Conservation (phyloP, 2,888 invertebrate species). For the Lasioglossum pauxillum region DNA sequence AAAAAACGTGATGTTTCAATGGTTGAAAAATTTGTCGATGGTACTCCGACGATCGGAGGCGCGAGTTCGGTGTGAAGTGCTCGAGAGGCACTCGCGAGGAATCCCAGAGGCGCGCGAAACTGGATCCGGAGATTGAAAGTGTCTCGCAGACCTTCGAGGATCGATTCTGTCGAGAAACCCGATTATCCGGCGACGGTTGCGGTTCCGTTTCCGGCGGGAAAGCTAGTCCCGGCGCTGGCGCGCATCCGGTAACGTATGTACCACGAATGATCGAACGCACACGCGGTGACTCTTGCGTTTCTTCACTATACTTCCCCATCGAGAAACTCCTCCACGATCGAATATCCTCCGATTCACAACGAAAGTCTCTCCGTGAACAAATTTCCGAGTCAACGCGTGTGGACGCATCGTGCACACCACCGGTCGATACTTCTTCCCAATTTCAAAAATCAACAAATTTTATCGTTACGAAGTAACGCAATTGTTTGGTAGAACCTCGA, state of each 20-base stretch:
- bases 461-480: background rate
- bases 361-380: background rate
- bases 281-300: slow-evolving; percentile 9
- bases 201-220: slow-evolving; percentile 11
- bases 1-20: background rate
- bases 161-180: slow-evolving; percentile 16
- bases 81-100: background rate
- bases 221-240: slow-evolving; percentile 41
- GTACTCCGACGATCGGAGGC: background rate
- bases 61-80: background rate
- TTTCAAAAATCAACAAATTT: background rate
- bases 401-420: background rate
- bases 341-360: background rate
- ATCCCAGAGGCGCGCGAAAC: slow-evolving; percentile 1
- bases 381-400: background rate
- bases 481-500: background rate
- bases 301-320: background rate
- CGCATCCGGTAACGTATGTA: slow-evolving; percentile 42
- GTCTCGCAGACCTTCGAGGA: slow-evolving; percentile 45
- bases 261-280: slow-evolving; percentile 37
- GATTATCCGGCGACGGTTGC: slow-evolving; percentile 8
- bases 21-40: background rate
- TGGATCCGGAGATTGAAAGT: slow-evolving; percentile 14
- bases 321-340: background rate
- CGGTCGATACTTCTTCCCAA: background rate